Percentiles rank a stretch among this genome's conserved stretches.
phyloP scores from a whole-genome alignment of 1,140 invertebrate species.

The Lucilia sericata region DNA sequence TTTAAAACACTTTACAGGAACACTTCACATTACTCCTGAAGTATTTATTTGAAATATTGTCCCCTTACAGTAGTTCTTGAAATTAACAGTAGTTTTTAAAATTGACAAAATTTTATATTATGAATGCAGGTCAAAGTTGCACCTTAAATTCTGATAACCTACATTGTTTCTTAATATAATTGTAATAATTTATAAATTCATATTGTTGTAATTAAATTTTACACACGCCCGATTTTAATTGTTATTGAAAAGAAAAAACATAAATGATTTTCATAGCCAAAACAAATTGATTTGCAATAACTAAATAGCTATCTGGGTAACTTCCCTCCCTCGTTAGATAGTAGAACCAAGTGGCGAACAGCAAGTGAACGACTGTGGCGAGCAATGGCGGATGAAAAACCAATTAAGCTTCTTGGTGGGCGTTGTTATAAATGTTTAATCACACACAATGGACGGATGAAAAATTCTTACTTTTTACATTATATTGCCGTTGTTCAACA shows the following conservation, averaged over 20 bases:
- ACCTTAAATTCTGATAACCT: too few relatives aligned
- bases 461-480: background rate
- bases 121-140: too few relatives aligned
- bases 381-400: constrained; percentile 37
- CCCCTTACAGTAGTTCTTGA: too few relatives aligned
- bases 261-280: background rate
- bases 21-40: too few relatives aligned
- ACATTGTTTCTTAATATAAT: too few relatives aligned
- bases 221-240: too few relatives aligned
- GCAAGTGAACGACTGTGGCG: constrained; percentile 21
- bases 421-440: constrained; percentile 44
- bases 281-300: background rate
- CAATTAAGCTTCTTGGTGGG: constrained; percentile 41
- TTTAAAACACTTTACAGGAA: too few relatives aligned
- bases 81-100: too few relatives aligned
- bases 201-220: too few relatives aligned
- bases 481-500: background rate
- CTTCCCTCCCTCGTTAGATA: background rate
- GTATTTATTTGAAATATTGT: too few relatives aligned
- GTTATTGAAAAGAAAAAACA: background rate
- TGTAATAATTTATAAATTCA: too few relatives aligned
- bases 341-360: background rate
- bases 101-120: too few relatives aligned
- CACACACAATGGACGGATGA: background rate
- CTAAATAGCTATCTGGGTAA: background rate